These are phyloP conservation scores for Oreohelix idahoensis DNA, from an alignment of 1,140 invertebrate species.

Conservation along the genomic window DNA sequence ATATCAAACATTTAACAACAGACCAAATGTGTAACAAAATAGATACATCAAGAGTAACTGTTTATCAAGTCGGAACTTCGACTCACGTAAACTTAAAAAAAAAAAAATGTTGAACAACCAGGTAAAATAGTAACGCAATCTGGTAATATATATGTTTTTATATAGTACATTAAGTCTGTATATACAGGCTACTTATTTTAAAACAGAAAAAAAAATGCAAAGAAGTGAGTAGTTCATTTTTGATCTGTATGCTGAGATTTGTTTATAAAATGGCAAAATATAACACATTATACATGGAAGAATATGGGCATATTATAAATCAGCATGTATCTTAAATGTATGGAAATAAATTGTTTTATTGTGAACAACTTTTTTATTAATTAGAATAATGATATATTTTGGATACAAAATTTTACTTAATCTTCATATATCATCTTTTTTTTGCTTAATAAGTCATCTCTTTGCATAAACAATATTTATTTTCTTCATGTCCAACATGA, in stretches of 20 bases:
- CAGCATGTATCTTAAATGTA: not conserved
- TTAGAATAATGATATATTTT: not conserved
- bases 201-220: not conserved
- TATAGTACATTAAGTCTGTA: not conserved
- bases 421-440: not conserved
- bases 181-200: not conserved
- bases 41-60: not conserved
- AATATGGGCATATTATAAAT: not conserved
- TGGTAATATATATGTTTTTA: not conserved
- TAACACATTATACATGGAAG: not conserved
- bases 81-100: conserved; percentile 13
- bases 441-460: not conserved
- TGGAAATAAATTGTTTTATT: no score
- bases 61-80: conserved; percentile 21
- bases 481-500: not conserved
- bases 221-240: not conserved
- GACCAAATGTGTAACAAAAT: not conserved
- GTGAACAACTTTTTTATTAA: no score
- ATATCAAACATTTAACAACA: not conserved
- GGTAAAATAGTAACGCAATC: not conserved
- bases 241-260: not conserved
- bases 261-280: not conserved
- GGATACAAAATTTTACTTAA: not conserved
- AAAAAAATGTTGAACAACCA: not conserved
- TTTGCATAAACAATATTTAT: not conserved